Conservation (phyloP, 2,797 vertebrate species). For the Phrynocephalus vlangalii region DNA sequence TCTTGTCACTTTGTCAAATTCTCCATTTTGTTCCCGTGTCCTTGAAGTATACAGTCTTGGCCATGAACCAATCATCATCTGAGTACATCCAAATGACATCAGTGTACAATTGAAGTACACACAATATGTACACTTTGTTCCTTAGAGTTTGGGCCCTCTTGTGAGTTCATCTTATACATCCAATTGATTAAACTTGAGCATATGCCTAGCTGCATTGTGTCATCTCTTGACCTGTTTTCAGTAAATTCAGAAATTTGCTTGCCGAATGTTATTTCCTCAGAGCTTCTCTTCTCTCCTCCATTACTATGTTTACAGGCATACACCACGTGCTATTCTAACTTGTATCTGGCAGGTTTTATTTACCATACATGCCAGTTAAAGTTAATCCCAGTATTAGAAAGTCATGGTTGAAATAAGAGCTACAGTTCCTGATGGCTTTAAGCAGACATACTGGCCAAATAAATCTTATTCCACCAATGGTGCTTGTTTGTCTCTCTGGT, state of each 20-base stretch:
- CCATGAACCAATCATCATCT: slow-evolving; percentile 39
- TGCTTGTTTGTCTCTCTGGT: slow-evolving; percentile 47
- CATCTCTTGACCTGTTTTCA: slow-evolving; percentile 34
- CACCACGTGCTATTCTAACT: slow-evolving; percentile 53
- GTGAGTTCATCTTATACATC: slow-evolving; percentile 44
- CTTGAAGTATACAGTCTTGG: slow-evolving; percentile 50
- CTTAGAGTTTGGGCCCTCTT: slow-evolving; percentile 50
- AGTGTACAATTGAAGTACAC: slow-evolving; percentile 55
- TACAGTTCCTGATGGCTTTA: slow-evolving; percentile 9
- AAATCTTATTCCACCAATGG: slow-evolving; percentile 44
- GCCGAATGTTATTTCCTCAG: not conserved
- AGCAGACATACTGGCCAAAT: slow-evolving; percentile 50
- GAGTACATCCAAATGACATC: slow-evolving; percentile 55
- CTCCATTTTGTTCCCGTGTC: slow-evolving; percentile 12
- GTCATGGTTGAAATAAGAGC: slow-evolving; percentile 34
- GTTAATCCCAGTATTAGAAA: slow-evolving; percentile 27
- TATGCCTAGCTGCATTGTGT: slow-evolving; percentile 47
- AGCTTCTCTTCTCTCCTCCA: not conserved
- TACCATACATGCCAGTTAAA: slow-evolving; percentile 48
- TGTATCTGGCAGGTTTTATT: not conserved
- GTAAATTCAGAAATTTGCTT: slow-evolving; percentile 45
- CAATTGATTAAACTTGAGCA: slow-evolving; percentile 52
- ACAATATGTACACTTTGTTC: slow-evolving; percentile 63
- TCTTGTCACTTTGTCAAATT: slow-evolving; percentile 29
- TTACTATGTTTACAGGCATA: slow-evolving; percentile 41